Base-by-base conservation (phyloP, 2,113 vertebrate genomes). In the Caretta caretta region DNA sequence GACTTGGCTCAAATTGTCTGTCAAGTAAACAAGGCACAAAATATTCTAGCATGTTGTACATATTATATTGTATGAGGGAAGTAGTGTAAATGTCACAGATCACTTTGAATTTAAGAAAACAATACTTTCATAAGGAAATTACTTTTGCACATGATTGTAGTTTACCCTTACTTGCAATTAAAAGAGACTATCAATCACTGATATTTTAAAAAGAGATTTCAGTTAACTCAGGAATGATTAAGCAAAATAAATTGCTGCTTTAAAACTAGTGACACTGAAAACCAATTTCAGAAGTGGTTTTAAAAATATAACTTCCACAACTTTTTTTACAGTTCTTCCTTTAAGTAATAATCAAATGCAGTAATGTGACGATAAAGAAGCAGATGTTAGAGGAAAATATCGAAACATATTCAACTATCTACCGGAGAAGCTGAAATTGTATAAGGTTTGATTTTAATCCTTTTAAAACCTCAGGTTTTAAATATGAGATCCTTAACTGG, bases 261-360 rank as follows among this genome's bases (percentile, higher is more conserved):
- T 94, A 93, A 94, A 92, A n/a, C 20, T 84, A 81, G 62, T 85
- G 50, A 20, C 62, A 85, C 14, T 72, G 48, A 53, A 87, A 82
- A 46, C 38, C 24, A 46, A 76, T 76, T 76, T 76, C 38, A 76
- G 75, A 76, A 25, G 38, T 25, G 42, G 38, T 25, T 76, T 76
- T 76, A 46, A 76, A 76, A 76, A 46, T 13, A 46, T 25, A 48
- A 11, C 22, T 76, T 25, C 75, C 46, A 27, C 24, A 76, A 75
- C 22, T 25, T 25, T 76, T 76, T 76, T 46, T 46, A 69, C 17
- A 69, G n/a, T 48, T 48, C 38, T 76, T 42, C 22, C 20, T 48
- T 76, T 27, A 48, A 25, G 38, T 48, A 42, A 46, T 25, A 76
- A 24, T 48, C 65, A 76, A 12, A 76, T 46, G 38, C 38, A 46